Conservation (phyloP, 2,888 invertebrate genomes). For the Apomyelois bistriatella region DNA sequence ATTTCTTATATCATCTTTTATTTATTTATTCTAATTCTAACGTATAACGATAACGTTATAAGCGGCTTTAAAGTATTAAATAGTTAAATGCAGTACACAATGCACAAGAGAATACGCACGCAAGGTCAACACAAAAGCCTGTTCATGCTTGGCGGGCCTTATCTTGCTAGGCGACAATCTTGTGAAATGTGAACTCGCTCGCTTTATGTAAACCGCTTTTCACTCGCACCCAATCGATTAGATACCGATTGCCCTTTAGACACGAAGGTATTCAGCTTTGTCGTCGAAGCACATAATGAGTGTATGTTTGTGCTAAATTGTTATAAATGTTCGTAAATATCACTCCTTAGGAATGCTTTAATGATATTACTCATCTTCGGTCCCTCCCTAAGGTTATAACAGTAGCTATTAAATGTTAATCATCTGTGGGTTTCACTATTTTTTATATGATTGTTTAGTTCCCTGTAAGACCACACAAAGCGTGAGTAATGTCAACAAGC, state of each 20-base stretch:
- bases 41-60: too few species aligned
- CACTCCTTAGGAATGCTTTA: slow-evolving; percentile 43
- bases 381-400: slow-evolving; percentile 20
- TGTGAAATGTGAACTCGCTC: too few species aligned
- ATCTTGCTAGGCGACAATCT: too few species aligned
- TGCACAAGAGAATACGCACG: too few species aligned
- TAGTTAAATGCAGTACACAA: too few species aligned
- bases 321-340: slow-evolving; percentile 49
- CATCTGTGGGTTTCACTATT: not conserved
- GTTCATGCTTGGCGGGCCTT: too few species aligned
- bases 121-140: too few species aligned
- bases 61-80: too few species aligned
- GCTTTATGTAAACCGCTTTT: not conserved
- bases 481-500: slow-evolving; percentile 1
- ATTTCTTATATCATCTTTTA: too few species aligned
- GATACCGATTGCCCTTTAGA: slow-evolving; percentile 52
- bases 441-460: not conserved
- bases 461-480: slow-evolving; percentile 1
- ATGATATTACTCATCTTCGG: slow-evolving; percentile 41
- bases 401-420: slow-evolving; percentile 16
- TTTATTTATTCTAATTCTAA: too few species aligned
- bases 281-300: slow-evolving; percentile 48
- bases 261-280: slow-evolving; percentile 52
- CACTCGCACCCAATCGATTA: not conserved
- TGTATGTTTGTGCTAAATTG: slow-evolving; percentile 48